Evolutionary conservation across 2,797 vertebrate genomes (phyloP).

Genomic region (Manis crassicaudata): DNA sequence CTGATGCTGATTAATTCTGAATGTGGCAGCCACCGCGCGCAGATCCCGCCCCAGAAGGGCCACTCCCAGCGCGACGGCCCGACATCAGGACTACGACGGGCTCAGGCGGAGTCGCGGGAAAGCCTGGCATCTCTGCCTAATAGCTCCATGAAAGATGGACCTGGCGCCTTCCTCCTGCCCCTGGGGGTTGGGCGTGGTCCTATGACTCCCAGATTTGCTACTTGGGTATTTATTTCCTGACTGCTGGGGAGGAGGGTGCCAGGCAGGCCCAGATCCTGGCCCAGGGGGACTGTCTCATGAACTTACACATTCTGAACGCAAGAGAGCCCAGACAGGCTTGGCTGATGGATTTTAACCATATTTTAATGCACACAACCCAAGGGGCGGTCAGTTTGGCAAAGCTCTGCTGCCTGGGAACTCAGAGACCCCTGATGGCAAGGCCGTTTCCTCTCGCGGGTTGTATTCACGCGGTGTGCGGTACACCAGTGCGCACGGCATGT

Average conservation of each 20-base stretch:
- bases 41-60: background rate
- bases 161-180: background rate
- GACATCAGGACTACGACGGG: rapidly evolving
- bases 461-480: background rate
- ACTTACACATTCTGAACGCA: background rate
- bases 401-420: background rate
- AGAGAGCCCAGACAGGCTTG: background rate
- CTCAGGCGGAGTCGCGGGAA: background rate
- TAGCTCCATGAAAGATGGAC: background rate
- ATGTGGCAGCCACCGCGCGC: rapidly evolving
- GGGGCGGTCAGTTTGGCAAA: background rate
- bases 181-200: too few species aligned
- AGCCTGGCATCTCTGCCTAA: too few species aligned
- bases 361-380: background rate
- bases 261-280: background rate
- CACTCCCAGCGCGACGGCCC: rapidly evolving
- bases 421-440: background rate
- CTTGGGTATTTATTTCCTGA: background rate
- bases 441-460: background rate
- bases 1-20: background rate
- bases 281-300: background rate
- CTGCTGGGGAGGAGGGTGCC: too few species aligned
- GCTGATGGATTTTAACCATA: background rate
- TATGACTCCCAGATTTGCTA: rapidly evolving
- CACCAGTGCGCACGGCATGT: background rate